Evolutionary conservation across 1,140 invertebrate species (phyloP), one percentile per base, ranked within the genome.

Genomic region (Plectrocnemia conspersa): DNA sequence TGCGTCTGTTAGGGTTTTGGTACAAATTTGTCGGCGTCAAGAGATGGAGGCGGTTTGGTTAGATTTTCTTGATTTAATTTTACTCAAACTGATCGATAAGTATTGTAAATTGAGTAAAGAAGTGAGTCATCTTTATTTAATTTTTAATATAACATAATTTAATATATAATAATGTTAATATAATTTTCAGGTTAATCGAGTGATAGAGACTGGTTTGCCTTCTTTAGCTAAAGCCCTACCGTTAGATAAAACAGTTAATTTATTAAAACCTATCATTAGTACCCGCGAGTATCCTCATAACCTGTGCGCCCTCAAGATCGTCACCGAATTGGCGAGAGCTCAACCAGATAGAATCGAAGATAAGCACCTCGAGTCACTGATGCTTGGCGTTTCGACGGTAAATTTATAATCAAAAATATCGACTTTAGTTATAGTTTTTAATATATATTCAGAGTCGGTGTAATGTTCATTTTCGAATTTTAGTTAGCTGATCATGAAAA

Each of bases 271-370:
- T 1, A 82, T 96, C 50, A 92, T 96, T 58, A 82, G 85, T 18
- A 91, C 90, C 4, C 86, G 84, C 64, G 82, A 86, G 21, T 92
- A 82, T 75, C 92, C 93, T 1, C 80, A 87, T 55, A 91, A 92
- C 65, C 80, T 93, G 66, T 91, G 89, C 59, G 92, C 92, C 38
- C 88, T 97, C 19, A 97, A 97, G 77, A 91, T 95, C 79, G 77
- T 96, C 45, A 89, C 87, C 0, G 91, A 91, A 72, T 80, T 94
- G 13, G 82, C 89, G 23, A 85, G 89, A 66, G 79, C 83, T 38
- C 76, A 84, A 60, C 78, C 81, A 1, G 64, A 75, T 11, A 81
- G 88, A 50, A 77, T 85, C 4, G 82, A 87, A 22, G 82, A 91
- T 63, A 80, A 85, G 41, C 79, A 84, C 64, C 76, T 96, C 33